Evolutionary conservation across 92 coral and sea anemone species (phyloP).

Genomic region (Pocillopora grandis): DNA sequence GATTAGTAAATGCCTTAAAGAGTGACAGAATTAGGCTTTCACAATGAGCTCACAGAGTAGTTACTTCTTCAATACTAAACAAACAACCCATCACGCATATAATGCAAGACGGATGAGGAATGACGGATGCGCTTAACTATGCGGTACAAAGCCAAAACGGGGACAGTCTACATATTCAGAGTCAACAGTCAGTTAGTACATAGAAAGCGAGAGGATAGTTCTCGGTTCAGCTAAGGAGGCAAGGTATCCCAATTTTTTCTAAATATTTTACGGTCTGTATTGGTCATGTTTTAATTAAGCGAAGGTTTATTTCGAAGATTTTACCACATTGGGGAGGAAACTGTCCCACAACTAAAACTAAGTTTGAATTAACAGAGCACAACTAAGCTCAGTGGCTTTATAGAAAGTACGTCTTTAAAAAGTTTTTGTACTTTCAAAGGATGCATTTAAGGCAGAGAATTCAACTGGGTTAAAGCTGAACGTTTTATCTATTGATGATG

Average conservation of each 20-base stretch:
- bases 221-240: neutral
- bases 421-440: neutral
- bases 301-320: neutral
- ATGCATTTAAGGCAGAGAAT: neutral
- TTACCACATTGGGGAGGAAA: neutral
- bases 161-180: slow-evolving; percentile 21
- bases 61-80: slow-evolving; percentile 40
- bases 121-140: slow-evolving; percentile 37
- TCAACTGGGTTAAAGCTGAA: neutral
- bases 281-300: neutral
- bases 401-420: neutral
- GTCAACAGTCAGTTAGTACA: neutral
- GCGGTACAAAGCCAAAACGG: slow-evolving; percentile 1
- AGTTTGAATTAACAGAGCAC: neutral
- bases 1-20: slow-evolving; percentile 36
- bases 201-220: neutral
- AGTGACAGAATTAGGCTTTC: slow-evolving; percentile 44
- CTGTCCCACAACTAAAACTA: neutral
- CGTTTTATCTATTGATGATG: neutral
- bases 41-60: slow-evolving; percentile 43
- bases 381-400: neutral
- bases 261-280: neutral
- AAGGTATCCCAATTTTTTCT: neutral
- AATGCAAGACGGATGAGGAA: slow-evolving; percentile 7
- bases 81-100: slow-evolving; percentile 53